Evolutionary conservation across 2,888 invertebrate species (phyloP), one percentile per base, ranked within the genome.

Genomic region (Clivina fossor): DNA sequence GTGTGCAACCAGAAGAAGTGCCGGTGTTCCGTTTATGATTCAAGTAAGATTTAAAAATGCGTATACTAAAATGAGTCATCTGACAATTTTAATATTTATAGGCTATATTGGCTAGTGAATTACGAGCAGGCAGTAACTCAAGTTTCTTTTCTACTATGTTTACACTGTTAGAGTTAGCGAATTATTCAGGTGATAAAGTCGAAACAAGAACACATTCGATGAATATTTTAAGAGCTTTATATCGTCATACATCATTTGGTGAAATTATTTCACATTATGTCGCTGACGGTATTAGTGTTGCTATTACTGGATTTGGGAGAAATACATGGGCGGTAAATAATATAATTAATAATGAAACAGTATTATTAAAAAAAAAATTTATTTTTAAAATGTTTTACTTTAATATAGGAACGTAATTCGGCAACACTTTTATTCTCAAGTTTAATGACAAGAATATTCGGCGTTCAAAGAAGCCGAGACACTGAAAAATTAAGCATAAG

Each of bases 21-120:
- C 95, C 8, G 98, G 97, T 1, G 79, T 98, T 50, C 97, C 97
- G 0, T 96, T 90, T 70, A 87, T 95, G 79, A 83, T 93, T 62
- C 88, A 90, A 79, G 89, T 88, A 61, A 61, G 44, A 38, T 51
- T 46, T 37, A 20, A 16, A 38, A 44, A n/a, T 50, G 30, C 26
- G 19, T 13, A 18, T 11, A 13, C n/a, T n/a, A n/a, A n/a, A n/a
- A n/a, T n/a, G n/a, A n/a, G n/a, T n/a, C n/a, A n/a, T n/a, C n/a
- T n/a, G n/a, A n/a, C n/a, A n/a, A n/a, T n/a, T n/a, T n/a, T n/a
- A n/a, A n/a, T n/a, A n/a, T 43, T 70, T 78, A 37, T 76, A 92
- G 85, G 90, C 90, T 0, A 72, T 93, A 20, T 78, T 93, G 3
- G 83, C 84, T 4, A 85, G 90, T 0, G 90, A 91, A 70, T 78